Conservation (phyloP, 2,797 vertebrate genomes). For the Lophotriccus pileatus region DNA sequence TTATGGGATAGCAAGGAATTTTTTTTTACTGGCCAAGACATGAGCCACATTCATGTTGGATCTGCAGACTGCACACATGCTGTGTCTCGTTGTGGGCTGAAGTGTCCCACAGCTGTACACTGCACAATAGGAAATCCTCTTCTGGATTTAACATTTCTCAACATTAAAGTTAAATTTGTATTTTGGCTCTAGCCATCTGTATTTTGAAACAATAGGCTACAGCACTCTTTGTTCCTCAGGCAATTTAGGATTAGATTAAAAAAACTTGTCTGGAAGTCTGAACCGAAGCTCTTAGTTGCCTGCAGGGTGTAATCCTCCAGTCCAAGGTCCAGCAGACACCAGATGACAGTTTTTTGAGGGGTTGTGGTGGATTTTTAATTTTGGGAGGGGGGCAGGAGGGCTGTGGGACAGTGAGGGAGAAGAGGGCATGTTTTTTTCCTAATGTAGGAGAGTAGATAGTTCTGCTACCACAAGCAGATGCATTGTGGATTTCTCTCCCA, state of each 20-base stretch:
- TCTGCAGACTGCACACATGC: neutral
- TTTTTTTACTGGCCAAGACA: neutral
- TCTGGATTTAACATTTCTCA: conserved; percentile 24
- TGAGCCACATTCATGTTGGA: neutral
- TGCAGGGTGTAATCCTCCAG: neutral
- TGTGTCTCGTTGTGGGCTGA: neutral
- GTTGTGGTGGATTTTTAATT: neutral
- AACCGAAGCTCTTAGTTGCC: neutral
- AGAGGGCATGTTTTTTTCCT: neutral
- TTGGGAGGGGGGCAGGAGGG: no score
- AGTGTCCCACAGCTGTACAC: neutral
- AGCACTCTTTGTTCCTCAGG: conserved; percentile 3
- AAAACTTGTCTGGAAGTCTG: neutral
- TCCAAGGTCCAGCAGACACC: neutral
- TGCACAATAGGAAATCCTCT: conserved; percentile 31
- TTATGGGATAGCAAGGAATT: neutral
- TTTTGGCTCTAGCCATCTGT: neutral
- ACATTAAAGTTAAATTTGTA: conserved; percentile 6
- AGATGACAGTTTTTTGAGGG: neutral
- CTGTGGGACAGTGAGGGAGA: neutral
- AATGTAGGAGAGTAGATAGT: rapidly evolving
- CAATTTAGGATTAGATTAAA: conserved; percentile 21
- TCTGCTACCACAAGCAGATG: neutral
- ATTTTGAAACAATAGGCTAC: neutral
- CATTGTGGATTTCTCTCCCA: neutral